Evolutionary conservation across 2,113 vertebrate genomes (phyloP).

Genomic region (Puffinus mauretanicus): DNA sequence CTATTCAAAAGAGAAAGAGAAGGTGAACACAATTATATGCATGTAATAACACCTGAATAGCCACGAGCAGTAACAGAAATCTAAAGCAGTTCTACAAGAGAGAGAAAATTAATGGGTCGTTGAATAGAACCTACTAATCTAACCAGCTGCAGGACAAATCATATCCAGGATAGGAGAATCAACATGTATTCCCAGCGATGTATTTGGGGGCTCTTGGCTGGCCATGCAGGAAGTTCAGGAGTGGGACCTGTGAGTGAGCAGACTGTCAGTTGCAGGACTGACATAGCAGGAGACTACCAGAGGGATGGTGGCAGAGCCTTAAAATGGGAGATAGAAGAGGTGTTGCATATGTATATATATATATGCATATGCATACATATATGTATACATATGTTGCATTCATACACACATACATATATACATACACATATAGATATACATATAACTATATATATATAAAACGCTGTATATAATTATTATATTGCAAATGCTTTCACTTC

Average conservation of each 20-base stretch:
- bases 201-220: not conserved
- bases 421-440: not conserved
- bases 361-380: too few relatives aligned
- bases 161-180: not conserved
- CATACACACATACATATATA: not conserved
- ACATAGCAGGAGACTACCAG: not conserved
- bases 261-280: not conserved
- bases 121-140: not conserved
- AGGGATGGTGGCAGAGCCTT: not conserved
- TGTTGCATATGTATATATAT: not conserved
- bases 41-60: not conserved
- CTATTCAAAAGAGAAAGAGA: not conserved
- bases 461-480: not conserved
- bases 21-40: not conserved
- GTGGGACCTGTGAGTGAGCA: not conserved
- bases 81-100: not conserved
- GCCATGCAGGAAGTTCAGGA: not conserved
- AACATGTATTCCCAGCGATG: not conserved
- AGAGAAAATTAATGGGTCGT: not conserved
- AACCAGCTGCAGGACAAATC: not conserved
- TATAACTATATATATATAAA: not conserved
- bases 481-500: not conserved
- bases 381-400: not conserved
- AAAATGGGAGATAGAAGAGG: not conserved
- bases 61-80: not conserved